Evolutionary conservation across 2,113 vertebrate genomes (phyloP), one percentile per base, ranked within the genome.

Genomic region (Corythoichthys haematopterus): DNA sequence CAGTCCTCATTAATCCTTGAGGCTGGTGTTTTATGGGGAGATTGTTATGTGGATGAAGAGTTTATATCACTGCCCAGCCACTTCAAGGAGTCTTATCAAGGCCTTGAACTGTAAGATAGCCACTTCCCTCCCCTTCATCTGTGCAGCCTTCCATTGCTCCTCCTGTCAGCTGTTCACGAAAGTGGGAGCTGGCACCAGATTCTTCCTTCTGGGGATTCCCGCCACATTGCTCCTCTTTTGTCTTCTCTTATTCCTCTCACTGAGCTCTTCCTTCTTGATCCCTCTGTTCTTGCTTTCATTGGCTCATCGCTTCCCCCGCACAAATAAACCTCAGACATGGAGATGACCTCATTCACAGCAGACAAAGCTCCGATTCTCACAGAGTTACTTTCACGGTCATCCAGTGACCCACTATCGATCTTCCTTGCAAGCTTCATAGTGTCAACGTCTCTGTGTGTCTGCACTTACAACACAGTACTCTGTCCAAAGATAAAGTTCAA

Each of bases 251-350:
- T 84, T 87, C 88, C 71, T 78, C 72, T 80, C 70, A 65, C 79
- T 83, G 83, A 85, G 82, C 84, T 72, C 73, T 87, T 89, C 87
- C 87, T 85, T 75, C 64, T 65, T 77, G 75, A 82, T 83, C 71
- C 80, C 16, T 35, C 66, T 69, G 61, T 76, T 73, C 72, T 83
- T 77, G 85, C 72, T 81, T 80, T 79, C 84, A 80, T 76, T 66
- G 66, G 79, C 77, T 73, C 85, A 79, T 43, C 69, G 66, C 76
- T 80, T 87, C 79, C 80, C 68, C 71, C 64, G 45, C 74, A 83
- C 80, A 84, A 84, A 85, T 75, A 76, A 80, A 76, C 72, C 67
- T 50, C 80, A 87, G 80, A 81, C 81, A 68, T 63, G 66, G 66
- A 68, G 79, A 55, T 85, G 82, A 85, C 81, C 82, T 84, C 78